Percentiles rank a stretch among this genome's conserved stretches.
phyloP scores from a whole-genome alignment of 2,888 invertebrate species.

The Noctua pronuba region DNA sequence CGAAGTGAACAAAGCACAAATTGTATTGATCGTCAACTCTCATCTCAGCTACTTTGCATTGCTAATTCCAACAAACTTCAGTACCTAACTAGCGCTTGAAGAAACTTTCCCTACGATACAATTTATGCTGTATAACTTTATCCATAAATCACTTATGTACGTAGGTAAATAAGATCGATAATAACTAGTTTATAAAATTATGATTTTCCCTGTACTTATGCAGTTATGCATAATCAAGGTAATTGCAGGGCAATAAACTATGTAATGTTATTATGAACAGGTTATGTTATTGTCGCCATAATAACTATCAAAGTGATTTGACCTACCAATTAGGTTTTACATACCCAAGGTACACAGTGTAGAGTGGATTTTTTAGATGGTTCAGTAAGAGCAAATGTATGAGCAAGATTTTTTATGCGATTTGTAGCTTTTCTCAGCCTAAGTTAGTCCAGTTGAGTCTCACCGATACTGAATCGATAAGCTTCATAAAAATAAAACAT shows the following conservation, averaged over 20 bases:
- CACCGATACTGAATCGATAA: background rate
- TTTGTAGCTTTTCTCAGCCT: background rate
- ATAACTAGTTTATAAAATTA: slow-evolving; percentile 10
- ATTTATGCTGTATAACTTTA: slow-evolving; percentile 29
- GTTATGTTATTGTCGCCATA: slow-evolving; percentile 3
- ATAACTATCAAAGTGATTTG: slow-evolving; percentile 16
- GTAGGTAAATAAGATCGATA: slow-evolving; percentile 24
- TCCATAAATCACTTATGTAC: slow-evolving; percentile 23
- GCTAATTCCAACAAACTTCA: slow-evolving; percentile 27
- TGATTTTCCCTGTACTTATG: slow-evolving; percentile 25
- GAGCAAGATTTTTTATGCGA: background rate
- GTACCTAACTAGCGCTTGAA: background rate
- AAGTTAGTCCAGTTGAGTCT: background rate
- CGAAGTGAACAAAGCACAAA: slow-evolving; percentile 13
- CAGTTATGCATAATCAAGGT: slow-evolving; percentile 34
- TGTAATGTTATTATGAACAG: slow-evolving; percentile 21
- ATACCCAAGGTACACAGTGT: background rate
- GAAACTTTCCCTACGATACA: slow-evolving; percentile 29
- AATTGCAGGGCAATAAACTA: slow-evolving; percentile 55
- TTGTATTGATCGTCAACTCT: slow-evolving; percentile 30
- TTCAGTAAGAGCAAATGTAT: background rate
- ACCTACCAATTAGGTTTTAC: slow-evolving; percentile 1
- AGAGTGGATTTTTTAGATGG: background rate
- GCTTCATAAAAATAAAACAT: background rate
- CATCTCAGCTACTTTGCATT: slow-evolving; percentile 11